Conservation (phyloP, 2,113 vertebrate species). For the Damaliscus lunatus region DNA sequence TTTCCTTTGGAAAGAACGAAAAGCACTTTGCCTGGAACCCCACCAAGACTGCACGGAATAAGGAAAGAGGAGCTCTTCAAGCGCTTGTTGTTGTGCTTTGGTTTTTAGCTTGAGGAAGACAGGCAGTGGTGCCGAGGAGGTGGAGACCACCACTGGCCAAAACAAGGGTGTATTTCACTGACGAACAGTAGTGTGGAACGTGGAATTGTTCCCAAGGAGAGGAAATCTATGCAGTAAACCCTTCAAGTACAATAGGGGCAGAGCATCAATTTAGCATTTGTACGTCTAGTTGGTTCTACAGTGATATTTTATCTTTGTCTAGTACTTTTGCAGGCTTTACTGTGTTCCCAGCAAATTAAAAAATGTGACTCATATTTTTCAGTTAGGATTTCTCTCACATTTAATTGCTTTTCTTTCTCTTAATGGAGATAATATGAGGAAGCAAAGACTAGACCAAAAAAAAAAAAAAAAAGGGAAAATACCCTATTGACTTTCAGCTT, state of each 20-base stretch:
- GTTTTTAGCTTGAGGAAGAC: not conserved
- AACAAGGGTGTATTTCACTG: constrained; percentile 34
- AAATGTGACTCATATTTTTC: not conserved
- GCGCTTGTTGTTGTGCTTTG: not conserved
- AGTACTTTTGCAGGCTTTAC: constrained; percentile 38
- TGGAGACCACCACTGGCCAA: not conserved
- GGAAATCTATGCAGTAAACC: constrained; percentile 63
- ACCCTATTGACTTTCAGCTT: not conserved
- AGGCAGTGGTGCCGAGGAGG: not conserved
- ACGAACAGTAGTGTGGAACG: constrained; percentile 46
- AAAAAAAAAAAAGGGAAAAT: constrained; percentile 28
- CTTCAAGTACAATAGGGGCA: constrained; percentile 71
- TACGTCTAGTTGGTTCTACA: not conserved
- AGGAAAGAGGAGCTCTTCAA: not conserved
- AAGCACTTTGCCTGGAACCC: not conserved
- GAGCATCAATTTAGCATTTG: constrained; percentile 43
- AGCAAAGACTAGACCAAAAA: not conserved
- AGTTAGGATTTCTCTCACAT: not conserved
- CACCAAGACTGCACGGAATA: not conserved
- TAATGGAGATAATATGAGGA: not conserved
- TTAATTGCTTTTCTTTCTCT: constrained; percentile 42
- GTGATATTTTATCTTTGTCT: constrained; percentile 54
- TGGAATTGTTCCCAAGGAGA: constrained; percentile 58
- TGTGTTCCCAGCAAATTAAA: constrained; percentile 52
- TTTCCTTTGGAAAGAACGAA: constrained; percentile 6